phyloP scores from a whole-genome alignment of 2,797 vertebrate genomes.

The Crax fasciolata region DNA sequence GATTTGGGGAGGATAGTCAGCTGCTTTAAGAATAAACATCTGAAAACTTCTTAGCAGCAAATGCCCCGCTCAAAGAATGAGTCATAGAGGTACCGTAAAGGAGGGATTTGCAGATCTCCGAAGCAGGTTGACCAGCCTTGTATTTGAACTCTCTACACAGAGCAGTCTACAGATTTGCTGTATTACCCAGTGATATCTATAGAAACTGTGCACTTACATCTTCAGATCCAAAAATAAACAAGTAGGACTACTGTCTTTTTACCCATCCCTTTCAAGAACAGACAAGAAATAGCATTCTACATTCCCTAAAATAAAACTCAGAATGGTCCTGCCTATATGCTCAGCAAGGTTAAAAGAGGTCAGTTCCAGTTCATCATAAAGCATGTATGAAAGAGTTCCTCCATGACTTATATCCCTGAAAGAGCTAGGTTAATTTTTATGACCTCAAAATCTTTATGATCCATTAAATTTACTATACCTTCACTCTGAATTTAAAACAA shows the following conservation, averaged over 20 bases:
- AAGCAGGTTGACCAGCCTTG: not conserved
- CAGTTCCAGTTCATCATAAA: not conserved
- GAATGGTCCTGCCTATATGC: not conserved
- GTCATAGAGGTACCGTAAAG: not conserved
- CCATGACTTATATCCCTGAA: not conserved
- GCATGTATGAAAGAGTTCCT: not conserved
- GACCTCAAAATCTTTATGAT: not conserved
- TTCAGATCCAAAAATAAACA: constrained; percentile 57
- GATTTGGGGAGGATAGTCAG: not conserved
- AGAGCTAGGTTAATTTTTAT: not conserved
- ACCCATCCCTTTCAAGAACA: constrained; percentile 35
- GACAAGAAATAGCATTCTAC: constrained; percentile 5
- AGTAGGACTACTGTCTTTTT: constrained; percentile 2
- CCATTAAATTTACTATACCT: not conserved
- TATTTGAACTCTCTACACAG: not conserved
- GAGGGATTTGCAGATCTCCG: not conserved
- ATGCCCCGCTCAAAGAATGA: not conserved
- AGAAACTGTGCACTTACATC: constrained; percentile 47
- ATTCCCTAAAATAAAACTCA: not conserved
- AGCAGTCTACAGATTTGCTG: constrained; percentile 9
- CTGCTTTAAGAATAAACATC: not conserved
- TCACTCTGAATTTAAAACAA: not conserved
- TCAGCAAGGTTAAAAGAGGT: not conserved
- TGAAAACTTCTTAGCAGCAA: not conserved
- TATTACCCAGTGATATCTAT: constrained; percentile 43